Percentiles rank a stretch among this genome's conserved stretches.
phyloP scores from a whole-genome alignment of 2,113 vertebrate genomes.

The Brachirus orientalis region DNA sequence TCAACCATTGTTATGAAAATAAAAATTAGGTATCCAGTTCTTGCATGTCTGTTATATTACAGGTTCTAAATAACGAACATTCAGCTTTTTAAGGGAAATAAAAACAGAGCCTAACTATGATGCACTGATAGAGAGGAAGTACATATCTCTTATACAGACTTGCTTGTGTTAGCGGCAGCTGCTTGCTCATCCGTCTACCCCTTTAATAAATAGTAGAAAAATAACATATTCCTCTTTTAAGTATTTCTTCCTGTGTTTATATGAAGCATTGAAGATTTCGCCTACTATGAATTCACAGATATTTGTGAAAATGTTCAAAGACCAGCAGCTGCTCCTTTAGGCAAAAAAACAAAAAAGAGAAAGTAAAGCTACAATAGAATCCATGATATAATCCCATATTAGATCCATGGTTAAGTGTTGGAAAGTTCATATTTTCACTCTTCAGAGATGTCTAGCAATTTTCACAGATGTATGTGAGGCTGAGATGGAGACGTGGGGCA shows the following conservation, averaged over 20 bases:
- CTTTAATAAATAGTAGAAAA: constrained; percentile 99
- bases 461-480: constrained; percentile 10
- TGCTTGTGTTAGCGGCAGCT: constrained; percentile 22
- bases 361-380: constrained; percentile 11
- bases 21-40: neutral
- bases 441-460: constrained; percentile 22
- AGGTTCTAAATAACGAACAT: constrained; percentile 11
- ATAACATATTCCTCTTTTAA: constrained; percentile 92
- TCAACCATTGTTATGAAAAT: too few relatives aligned
- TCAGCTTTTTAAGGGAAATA: neutral
- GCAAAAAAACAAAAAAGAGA: neutral
- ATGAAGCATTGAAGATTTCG: constrained; percentile 50
- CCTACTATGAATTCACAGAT: constrained; percentile 42
- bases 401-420: neutral
- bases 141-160: neutral
- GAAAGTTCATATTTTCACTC: constrained; percentile 5
- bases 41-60: neutral
- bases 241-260: constrained; percentile 71
- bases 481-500: neutral
- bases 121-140: constrained; percentile 8
- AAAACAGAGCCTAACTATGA: constrained; percentile 15
- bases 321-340: constrained; percentile 23
- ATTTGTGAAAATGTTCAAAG: constrained; percentile 50
- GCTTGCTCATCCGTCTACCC: constrained; percentile 64
- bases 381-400: constrained; percentile 15